A percentile compares a stretch with the other conserved stretches of the same genome.
Evolutionary conservation across 2,113 vertebrate species (phyloP).

Genomic region (Scomber scombrus): DNA sequence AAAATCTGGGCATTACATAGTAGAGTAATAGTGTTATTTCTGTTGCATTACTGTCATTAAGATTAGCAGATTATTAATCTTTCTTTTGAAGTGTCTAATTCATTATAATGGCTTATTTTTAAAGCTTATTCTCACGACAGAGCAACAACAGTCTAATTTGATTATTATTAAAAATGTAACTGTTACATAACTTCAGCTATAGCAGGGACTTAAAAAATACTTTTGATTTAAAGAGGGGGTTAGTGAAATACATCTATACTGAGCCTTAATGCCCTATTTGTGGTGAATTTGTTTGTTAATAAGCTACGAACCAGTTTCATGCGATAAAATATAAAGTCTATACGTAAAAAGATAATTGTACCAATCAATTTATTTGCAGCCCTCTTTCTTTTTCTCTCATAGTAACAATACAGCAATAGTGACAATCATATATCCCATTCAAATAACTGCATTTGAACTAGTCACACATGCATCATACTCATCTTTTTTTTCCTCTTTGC

Average conservation of each 20-base stretch:
- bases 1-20: background rate
- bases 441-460: background rate
- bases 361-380: background rate
- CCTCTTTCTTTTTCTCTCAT: background rate
- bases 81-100: background rate
- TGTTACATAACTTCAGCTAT: background rate
- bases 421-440: background rate
- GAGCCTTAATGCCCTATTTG: background rate
- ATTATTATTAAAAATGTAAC: background rate
- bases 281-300: background rate
- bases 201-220: background rate
- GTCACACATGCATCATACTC: background rate
- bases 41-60: background rate
- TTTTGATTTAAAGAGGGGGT: constrained; percentile 9
- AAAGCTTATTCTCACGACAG: background rate
- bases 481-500: background rate
- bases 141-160: background rate
- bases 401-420: background rate
- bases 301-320: background rate
- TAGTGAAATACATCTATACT: background rate
- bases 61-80: background rate
- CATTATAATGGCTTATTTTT: background rate
- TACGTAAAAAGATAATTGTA: too few species aligned
- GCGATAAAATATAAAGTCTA: background rate
- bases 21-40: background rate